These are phyloP conservation scores for Agrilus cyanescens DNA, from an alignment of 2,888 invertebrate genomes.

Conservation along the genomic window DNA sequence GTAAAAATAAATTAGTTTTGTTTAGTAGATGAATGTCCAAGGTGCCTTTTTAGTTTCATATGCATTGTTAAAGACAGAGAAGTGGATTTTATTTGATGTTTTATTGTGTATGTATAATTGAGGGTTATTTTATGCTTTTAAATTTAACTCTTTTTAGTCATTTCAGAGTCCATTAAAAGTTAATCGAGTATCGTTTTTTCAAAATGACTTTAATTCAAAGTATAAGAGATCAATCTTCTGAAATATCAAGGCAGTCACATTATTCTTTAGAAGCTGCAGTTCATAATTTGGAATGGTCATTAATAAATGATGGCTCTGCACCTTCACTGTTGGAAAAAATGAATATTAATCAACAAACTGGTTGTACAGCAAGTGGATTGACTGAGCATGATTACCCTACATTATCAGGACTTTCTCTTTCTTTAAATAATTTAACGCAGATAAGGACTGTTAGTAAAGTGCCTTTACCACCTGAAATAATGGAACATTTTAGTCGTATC, in stretches of 20 bases:
- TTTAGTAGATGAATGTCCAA: too few relatives aligned
- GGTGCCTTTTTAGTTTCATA: too few relatives aligned
- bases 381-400: slow-evolving; percentile 86
- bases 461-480: slow-evolving; percentile 83
- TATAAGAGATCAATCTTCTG: slow-evolving; percentile 22
- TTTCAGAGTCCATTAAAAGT: too few relatives aligned
- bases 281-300: slow-evolving; percentile 66
- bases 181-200: too few relatives aligned
- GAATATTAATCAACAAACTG: slow-evolving; percentile 49
- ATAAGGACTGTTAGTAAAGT: slow-evolving; percentile 71
- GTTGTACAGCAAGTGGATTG: slow-evolving; percentile 79
- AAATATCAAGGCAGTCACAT: slow-evolving; percentile 33
- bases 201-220: too few relatives aligned
- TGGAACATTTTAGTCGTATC: slow-evolving; percentile 93
- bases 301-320: slow-evolving; percentile 55
- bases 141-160: too few relatives aligned
- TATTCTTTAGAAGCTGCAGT: slow-evolving; percentile 69
- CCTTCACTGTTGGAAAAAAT: slow-evolving; percentile 60
- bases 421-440: slow-evolving; percentile 58
- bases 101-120: too few relatives aligned
- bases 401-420: slow-evolving; percentile 55
- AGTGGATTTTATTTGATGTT: too few relatives aligned
- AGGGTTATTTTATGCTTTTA: too few relatives aligned
- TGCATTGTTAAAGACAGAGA: too few relatives aligned
- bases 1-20: too few relatives aligned